Base-by-base conservation (phyloP, 2,888 invertebrate genomes). In the Dione juno region DNA sequence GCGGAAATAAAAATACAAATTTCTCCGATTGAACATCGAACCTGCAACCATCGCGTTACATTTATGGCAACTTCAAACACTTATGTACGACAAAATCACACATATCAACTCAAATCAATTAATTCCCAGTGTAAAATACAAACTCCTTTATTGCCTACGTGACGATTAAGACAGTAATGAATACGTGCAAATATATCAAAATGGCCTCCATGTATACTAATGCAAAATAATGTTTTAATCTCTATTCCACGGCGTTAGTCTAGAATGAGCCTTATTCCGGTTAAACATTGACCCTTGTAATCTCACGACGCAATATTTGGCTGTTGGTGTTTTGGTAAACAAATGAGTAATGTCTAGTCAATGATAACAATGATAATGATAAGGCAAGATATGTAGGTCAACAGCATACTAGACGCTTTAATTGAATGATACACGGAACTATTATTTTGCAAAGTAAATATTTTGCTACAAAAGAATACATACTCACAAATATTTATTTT, bases 301-400 rank as follows among this genome's bases (percentile, higher is more conserved):
- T 43, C 61, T 16, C 61, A 41, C 41, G 28, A 63, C 50, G 48
- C 41, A 66, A 54, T 50, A 57, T 43, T 21, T 43, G 43, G 43
- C 43, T n/a, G 28, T 28, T 28, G 19, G 19, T 63, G 69, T 64
- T 69, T 53, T 48, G 54, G 53, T 72, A 70, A 67, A 65, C 59
- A 72, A 67, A 72, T 53, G 45, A 66, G 45, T 58, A 69, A 59
- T 37, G 72, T 73, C 72, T 73, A 70, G 72, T 19, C 72, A 50
- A 9, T 19, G 16, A 16, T 53, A 67, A 65, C 54, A 65, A 19
- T 40, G 54, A 70, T 58, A 54, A 41, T 45, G 69, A 72, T 72
- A 72, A 67, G 43, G 5, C 13, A 11, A 21, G 40, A 48, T 19
- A 37, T 58, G 63, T 65, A 64, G 41, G 21, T 63, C 45, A 64